Evolutionary conservation across 2,888 invertebrate genomes (phyloP).

Genomic region (Chymomyza fuscimana): DNA sequence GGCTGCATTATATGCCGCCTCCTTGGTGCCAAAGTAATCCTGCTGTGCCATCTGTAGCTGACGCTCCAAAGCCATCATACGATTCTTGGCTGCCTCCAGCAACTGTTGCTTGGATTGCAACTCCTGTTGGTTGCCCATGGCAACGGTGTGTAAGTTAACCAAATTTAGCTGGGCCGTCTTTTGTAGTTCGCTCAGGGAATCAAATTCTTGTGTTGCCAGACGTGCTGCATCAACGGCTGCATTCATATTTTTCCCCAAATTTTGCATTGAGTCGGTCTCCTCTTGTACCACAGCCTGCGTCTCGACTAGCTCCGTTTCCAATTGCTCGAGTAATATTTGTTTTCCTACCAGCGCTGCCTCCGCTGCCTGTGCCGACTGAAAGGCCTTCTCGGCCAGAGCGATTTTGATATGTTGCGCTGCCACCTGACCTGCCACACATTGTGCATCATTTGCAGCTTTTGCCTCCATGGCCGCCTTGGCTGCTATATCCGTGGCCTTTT

Average conservation of each 20-base stretch:
- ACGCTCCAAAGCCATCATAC: slow-evolving; percentile 83
- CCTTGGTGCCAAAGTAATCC: slow-evolving; percentile 84
- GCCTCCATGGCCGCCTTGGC: slow-evolving; percentile 87
- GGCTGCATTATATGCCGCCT: slow-evolving; percentile 84
- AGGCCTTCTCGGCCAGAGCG: slow-evolving; percentile 85
- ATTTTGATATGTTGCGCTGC: slow-evolving; percentile 86
- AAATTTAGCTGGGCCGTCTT: slow-evolving; percentile 82
- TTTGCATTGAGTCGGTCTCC: slow-evolving; percentile 83
- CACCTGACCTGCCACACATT: slow-evolving; percentile 86
- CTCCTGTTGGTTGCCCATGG: slow-evolving; percentile 83
- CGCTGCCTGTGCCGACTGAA: slow-evolving; percentile 86
- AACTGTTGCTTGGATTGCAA: slow-evolving; percentile 84
- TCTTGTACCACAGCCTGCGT: slow-evolving; percentile 83
- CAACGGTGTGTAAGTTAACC: slow-evolving; percentile 83
- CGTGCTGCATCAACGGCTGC: slow-evolving; percentile 83
- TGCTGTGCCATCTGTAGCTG: slow-evolving; percentile 83
- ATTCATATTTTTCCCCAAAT: slow-evolving; percentile 83
- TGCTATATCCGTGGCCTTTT: slow-evolving; percentile 84
- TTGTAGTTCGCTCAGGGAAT: slow-evolving; percentile 80
- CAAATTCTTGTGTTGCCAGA: slow-evolving; percentile 82
- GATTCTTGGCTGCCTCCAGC: slow-evolving; percentile 83
- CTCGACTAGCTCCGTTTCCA: slow-evolving; percentile 85
- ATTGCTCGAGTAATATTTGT: slow-evolving; percentile 84
- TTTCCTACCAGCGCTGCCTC: slow-evolving; percentile 85
- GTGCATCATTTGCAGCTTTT: slow-evolving; percentile 85